These are phyloP conservation scores for Chaunax sp. DNA, from an alignment of 2,797 vertebrate genomes.

Conservation along the genomic window DNA sequence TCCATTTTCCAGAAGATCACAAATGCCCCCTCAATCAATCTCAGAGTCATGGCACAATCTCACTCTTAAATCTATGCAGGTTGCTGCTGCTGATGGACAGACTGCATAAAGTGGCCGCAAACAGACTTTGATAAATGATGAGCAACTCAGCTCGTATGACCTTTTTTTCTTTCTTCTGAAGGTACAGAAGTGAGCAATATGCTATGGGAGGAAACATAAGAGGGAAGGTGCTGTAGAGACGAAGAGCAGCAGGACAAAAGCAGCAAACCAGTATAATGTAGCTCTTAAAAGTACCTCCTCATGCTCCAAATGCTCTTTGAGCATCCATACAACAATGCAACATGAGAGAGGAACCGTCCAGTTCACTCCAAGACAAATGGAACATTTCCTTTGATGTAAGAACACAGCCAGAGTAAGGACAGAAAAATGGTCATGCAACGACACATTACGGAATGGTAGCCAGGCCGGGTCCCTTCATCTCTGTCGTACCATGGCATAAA, in stretches of 20 bases:
- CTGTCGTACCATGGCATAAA: slow-evolving; percentile 48
- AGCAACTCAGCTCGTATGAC: slow-evolving; percentile 62
- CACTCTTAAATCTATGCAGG: slow-evolving; percentile 46
- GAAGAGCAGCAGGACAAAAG: slow-evolving; percentile 30
- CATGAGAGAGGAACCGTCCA: slow-evolving; percentile 41
- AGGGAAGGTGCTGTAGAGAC: slow-evolving; percentile 15
- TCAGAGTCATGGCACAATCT: slow-evolving; percentile 37
- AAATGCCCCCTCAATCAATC: slow-evolving; percentile 49
- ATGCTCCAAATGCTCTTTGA: slow-evolving; percentile 34
- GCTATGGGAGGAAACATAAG: slow-evolving; percentile 38
- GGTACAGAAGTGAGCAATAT: slow-evolving; percentile 51
- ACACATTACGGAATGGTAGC: slow-evolving; percentile 60
- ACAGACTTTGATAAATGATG: slow-evolving; percentile 71
- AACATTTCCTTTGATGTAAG: slow-evolving; percentile 60
- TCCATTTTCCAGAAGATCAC: slow-evolving; percentile 62
- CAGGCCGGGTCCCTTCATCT: slow-evolving; percentile 58
- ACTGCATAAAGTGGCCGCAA: slow-evolving; percentile 59
- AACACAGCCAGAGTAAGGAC: slow-evolving; percentile 46
- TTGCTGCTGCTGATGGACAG: slow-evolving; percentile 74
- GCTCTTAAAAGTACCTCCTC: slow-evolving; percentile 49
- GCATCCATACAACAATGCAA: slow-evolving; percentile 39
- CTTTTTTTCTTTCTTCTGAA: slow-evolving; percentile 67
- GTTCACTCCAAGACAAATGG: slow-evolving; percentile 50
- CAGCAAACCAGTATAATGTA: slow-evolving; percentile 49
- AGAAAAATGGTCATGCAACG: slow-evolving; percentile 57